Evolutionary conservation across 1,140 invertebrate genomes (phyloP), one percentile per base, ranked within the genome.

Genomic region (Ectropis grisescens): DNA sequence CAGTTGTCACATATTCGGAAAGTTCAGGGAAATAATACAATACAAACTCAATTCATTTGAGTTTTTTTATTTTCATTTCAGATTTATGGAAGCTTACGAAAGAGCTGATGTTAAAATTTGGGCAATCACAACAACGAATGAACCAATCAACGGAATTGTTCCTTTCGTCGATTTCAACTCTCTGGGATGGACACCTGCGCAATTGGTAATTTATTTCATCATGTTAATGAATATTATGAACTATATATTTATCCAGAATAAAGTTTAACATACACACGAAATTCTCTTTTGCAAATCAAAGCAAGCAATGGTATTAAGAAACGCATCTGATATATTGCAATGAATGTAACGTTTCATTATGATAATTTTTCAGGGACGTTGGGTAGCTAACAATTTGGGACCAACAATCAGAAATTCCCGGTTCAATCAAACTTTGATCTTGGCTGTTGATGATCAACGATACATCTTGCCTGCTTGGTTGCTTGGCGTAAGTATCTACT

Each of bases 391-490:
- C 14, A 84, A 91, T 61, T 80, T 92, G 1, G 88, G 90, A 1
- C 90, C 90, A 6, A 84, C 85, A 0, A 68, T 93, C 5, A 76
- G 83, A 23, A 68, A 76, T 1, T 84, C 82, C 7, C 81, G 82
- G 1, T 86, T 82, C 51, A 80, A 82, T 12, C 43, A 86, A 29
- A 76, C 89, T 0, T 82, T 87, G 29, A 81, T 92, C 9, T 82
- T 92, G 46, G 87, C 87, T 8, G 58, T 90, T 11, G 91, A 93
- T 60, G 91, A 92, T 50, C 86, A 91, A 45, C 75, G 89, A 27
- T 70, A 88, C 15, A 66, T 86, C 12, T 37, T 93, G 12, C 85
- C 87, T 2, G 74, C 84, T 47, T 92, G 88, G 84, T 80, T 88
- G n/a, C 64, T 85, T 40, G 76, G 79, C 13, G 89, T 90, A 81